Evolutionary conservation across 2,113 vertebrate species (phyloP), one percentile per base, ranked within the genome.

Genomic region (Myodes glareolus): DNA sequence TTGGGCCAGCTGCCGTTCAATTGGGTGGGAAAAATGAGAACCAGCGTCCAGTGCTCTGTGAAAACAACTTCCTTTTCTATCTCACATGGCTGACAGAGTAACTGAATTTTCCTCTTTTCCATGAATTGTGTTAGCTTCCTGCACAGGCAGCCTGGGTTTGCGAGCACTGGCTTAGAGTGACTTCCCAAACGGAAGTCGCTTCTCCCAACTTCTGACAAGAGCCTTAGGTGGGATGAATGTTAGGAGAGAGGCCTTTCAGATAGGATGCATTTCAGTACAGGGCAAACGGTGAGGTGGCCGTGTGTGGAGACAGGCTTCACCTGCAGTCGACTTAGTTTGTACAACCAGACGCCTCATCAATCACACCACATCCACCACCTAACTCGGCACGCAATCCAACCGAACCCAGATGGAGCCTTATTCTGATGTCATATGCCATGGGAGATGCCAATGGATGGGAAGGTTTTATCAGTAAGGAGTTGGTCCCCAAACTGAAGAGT

Each of bases 51-150:
- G 81, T 12, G 92, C 33, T 95, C 36, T 78, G 52, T 84, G 78
- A 81, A 97, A 87, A 88, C 33, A 72, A 82, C 45, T 94, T 96
- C 73, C 85, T 87, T 93, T 97, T 84, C 31, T 77, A 94, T 78
- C 82, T 96, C 92, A 96, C 21, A 90, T 27, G 72, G 65, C 29
- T 96, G 91, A 84, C 31, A 91, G 88, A 97, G 33, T 78, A 78
- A 73, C 31, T 39, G 61, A 19, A 82, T 91, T 91, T 39, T n/a
- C 67, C 88, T 52, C 36, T 63, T 85, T 96, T 97, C 70, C 94
- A 89, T 68, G 82, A 94, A 97, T 96, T 97, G 82, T 97, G 89
- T 84, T 95, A 36, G 95, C 58, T 97, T 97, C 94, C 96, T 96
- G 91, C 61, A 87, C 23, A 95, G 72, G 91, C 27, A 11, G 65